Evolutionary conservation across 2,888 invertebrate genomes (phyloP), one percentile per base, ranked within the genome.

Genomic region (Nymphalis urticae): DNA sequence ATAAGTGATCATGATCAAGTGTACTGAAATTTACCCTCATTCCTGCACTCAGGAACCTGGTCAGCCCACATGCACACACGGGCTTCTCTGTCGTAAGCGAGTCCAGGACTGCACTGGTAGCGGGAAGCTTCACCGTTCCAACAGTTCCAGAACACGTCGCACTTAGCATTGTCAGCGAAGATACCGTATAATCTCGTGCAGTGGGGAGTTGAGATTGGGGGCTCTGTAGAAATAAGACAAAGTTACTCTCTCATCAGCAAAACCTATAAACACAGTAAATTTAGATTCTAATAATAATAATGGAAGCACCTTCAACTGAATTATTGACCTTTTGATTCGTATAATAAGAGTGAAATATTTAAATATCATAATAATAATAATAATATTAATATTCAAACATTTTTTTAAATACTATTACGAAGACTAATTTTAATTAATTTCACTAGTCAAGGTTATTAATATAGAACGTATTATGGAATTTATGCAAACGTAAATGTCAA

Each of bases 1-100:
- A 36, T 42, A n/a, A 53, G 51, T 61, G 13, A 59, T 32, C 27
- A 13, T 17, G 2, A 19, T 2, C 4, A 5, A 21, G 21, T 48
- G 9, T 53, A 17, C 2, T 47, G 13, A 5, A 42, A 83, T 89
- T 81, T 92, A 97, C 97, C 97, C 90, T 97, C 97, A 83, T 95
- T 95, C 90, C 94, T 97, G 94, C 98, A 98, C 90, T 98, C 96
- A 64, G 97, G 96, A 71, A 98, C 97, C 93, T 97, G 97, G 93
- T 98, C 97, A 79, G 98, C 97, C 98, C 98, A 97, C 97, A 98
- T 97, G 93, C 98, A 98, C 68, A 98, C 97, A 77, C 98, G 95
- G 64, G 97, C 95, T 90, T 98, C 97, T 77, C 97, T 95, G 94
- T 98, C 97, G 94, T 98, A 98, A 75, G 98, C 98, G 63, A 98